These are phyloP conservation scores for Antechinus flavipes DNA, from an alignment of 2,113 vertebrate genomes.

Conservation along the genomic window DNA sequence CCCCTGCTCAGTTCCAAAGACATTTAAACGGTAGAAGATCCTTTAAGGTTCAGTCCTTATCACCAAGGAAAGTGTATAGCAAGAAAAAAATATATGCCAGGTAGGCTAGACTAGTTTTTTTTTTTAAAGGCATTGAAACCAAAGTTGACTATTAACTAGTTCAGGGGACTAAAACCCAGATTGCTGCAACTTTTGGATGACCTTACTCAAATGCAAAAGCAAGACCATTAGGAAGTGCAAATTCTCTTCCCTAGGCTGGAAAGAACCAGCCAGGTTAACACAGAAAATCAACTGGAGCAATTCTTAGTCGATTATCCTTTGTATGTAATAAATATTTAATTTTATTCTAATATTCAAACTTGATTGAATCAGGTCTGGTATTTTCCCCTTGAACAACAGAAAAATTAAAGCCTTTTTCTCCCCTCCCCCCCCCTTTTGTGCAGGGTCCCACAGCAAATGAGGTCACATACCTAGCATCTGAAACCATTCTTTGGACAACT, in stretches of 20 bases:
- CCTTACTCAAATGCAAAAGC: neutral
- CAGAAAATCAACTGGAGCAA: neutral
- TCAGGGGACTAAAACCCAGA: neutral
- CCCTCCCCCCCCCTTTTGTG: neutral
- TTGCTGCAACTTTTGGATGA: neutral
- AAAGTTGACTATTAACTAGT: neutral
- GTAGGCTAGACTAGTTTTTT: neutral
- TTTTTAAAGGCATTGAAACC: neutral
- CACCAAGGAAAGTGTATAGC: too few relatives aligned
- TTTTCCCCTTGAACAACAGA: neutral
- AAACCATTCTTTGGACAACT: neutral
- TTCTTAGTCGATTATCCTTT: too few relatives aligned
- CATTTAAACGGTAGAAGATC: neutral
- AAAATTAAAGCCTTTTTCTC: constrained; percentile 12
- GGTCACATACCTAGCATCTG: neutral
- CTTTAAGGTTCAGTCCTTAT: neutral
- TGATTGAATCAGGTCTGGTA: neutral
- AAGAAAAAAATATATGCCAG: neutral
- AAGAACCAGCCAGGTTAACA: neutral
- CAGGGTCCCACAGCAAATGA: constrained; percentile 26
- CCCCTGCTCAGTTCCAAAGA: neutral
- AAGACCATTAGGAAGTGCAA: neutral
- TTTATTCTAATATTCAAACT: neutral
- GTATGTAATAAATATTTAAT: neutral
- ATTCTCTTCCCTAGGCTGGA: neutral